Base-by-base conservation (phyloP, 1,140 invertebrate genomes). In the Drosophila sucinea region DNA sequence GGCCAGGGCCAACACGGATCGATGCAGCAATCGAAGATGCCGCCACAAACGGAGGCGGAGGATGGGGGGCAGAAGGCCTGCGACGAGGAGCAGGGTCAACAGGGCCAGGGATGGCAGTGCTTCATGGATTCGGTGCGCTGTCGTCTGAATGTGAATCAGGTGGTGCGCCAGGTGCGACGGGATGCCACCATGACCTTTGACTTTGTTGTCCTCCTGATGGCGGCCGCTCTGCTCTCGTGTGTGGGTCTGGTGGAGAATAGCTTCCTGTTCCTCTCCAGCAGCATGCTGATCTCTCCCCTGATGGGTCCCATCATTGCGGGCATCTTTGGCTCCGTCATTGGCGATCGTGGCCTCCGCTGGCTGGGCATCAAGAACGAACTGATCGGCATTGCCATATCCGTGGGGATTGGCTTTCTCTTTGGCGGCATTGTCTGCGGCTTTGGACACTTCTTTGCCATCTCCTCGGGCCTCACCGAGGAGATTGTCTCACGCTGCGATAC, bases 211-310 rank as follows among this genome's bases (percentile, higher is more conserved):
- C 92, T 96, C 2, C 89, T 96, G 0, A 83, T 95, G 17, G 93
- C 95, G 0, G 95, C 96, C 5, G 95, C 94, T 85, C 94, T 93
- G 58, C 86, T 94, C 0, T 93, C 93, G n/a, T 93, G 95, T 33
- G 92, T 97, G 38, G 96, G 96, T 4, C 92, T 97, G 25, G 93
- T 96, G 4, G 96, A 97, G 89, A 95, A 96, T 89, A 96, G 95
- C 71, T 94, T 94, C 30, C 94, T 96, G 3, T 93, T 94, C 67
- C 86, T 96, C 2, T 95, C 96, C 1, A 96, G 96, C 61, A 95
- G 95, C 79, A 96, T 96, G 96, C 92, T 96, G 4, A 95, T 96
- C 33, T 96, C 95, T 0, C 96, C 96, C 1, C 92, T 96, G 5
- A 96, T 96, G 95, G 95, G 95, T 33, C 96, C 96, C 1, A 95